A percentile compares a stretch with the other conserved stretches of the same genome.
These are phyloP conservation scores for Stenodema calcarata DNA, from an alignment of 2,888 invertebrate genomes.

Conservation along the genomic window DNA sequence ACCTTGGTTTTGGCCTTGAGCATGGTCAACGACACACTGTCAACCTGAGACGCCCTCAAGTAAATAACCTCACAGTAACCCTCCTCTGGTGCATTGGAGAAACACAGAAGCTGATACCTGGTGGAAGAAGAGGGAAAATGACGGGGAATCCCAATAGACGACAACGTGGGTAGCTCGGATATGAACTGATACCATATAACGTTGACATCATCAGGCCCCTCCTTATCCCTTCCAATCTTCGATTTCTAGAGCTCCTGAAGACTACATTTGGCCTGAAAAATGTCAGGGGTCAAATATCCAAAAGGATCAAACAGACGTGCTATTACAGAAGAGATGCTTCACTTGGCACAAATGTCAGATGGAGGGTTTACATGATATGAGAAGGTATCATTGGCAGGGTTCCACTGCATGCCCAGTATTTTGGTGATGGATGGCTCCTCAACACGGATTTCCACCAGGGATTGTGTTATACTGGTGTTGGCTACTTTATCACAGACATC, in stretches of 20 bases:
- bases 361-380: neutral
- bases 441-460: neutral
- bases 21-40: neutral
- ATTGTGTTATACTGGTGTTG: neutral
- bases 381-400: neutral
- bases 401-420: neutral
- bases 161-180: neutral
- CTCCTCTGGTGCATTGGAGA: slow-evolving; percentile 21
- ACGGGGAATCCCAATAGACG: neutral
- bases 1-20: slow-evolving; percentile 52
- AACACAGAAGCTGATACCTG: neutral
- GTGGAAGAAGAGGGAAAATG: neutral
- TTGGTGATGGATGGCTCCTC: neutral
- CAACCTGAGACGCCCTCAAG: neutral
- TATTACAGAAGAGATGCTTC: neutral
- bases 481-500: no score
- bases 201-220: no score
- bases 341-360: neutral
- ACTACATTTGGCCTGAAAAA: no score
- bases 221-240: neutral
- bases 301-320: no score
- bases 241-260: neutral
- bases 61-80: slow-evolving; percentile 28
- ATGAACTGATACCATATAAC: no score
- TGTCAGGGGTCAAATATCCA: no score